Base-by-base conservation (phyloP, 2,888 invertebrate genomes). In the Heliconius aoede region DNA sequence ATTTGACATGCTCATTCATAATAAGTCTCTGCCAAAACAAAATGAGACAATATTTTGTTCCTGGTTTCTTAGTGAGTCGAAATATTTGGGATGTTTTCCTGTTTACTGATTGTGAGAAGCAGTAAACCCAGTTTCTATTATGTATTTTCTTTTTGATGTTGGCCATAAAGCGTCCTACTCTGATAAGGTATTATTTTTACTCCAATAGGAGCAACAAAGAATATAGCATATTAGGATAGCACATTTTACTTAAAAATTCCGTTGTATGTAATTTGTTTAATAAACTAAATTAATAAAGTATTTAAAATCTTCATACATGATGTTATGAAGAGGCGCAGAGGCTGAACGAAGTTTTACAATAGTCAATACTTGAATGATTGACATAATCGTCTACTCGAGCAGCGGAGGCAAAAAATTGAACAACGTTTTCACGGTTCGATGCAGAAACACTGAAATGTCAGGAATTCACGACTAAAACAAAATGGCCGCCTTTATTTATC, bases 81-180 rank as follows among this genome's bases (percentile, higher is more conserved):
- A 68, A 74, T 30, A 26, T 68, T 69, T 9, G 28, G 67, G 28
- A 55, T 46, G 30, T 73, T 68, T 69, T 61, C 64, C 62, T 76
- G 72, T 60, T 72, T 60, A 60, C 72, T 80, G 83, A 82, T 83
- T 80, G 79, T 84, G 55, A 24, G 83, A 84, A 87, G 87, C 87
- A 75, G 71, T 75, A 87, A 89, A 88, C 84, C 85, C 84, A 85
- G 86, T 89, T 88, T 88, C 88, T 87, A 86, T 88, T 88, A 88
- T 86, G 84, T 86, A 83, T 84, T 85, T 86, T 83, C 84, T 85
- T 88, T 85, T 85, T 85, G 87, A 87, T 87, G 88, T 87, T 84
- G 87, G 86, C 86, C 87, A 88, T 88, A 89, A 88, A 90, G 86
- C 86, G 85, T 72, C 76, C 65, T 64, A 81, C 83, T 84, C 84